Percentiles rank a stretch among this genome's conserved stretches.
These are phyloP conservation scores for Anabacerthia variegaticeps DNA, from an alignment of 2,797 vertebrate genomes.

Conservation along the genomic window DNA sequence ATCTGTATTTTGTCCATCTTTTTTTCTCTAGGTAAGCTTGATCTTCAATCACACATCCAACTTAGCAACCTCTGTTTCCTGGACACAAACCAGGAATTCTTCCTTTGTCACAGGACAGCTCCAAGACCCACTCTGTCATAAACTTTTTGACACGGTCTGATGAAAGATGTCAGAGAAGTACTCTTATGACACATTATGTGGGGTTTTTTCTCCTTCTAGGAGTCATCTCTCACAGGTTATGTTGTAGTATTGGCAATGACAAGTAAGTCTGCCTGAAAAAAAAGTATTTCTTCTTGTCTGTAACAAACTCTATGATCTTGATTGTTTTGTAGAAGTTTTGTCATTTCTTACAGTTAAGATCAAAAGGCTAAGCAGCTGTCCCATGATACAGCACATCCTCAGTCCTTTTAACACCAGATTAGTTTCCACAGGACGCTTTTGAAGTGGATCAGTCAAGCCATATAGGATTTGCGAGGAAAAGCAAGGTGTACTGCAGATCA, in stretches of 20 bases:
- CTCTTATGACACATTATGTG: rapidly evolving
- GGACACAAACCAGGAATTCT: background rate
- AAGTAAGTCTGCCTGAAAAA: background rate
- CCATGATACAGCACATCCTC: background rate
- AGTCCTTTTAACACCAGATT: background rate
- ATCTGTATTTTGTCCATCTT: background rate
- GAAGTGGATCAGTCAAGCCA: background rate
- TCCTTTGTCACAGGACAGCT: background rate
- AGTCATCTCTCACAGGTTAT: background rate
- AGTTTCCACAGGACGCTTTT: background rate
- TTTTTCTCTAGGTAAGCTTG: background rate
- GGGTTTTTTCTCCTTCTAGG: background rate
- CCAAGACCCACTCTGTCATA: background rate
- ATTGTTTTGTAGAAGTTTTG: background rate
- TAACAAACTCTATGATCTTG: background rate
- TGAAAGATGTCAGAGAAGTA: background rate
- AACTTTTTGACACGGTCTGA: background rate
- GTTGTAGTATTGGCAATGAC: background rate
- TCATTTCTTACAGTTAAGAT: background rate
- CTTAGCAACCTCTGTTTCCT: background rate
- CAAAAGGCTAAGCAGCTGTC: background rate
- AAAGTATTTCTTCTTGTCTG: background rate
- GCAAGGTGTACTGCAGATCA: background rate
- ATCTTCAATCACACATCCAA: background rate
- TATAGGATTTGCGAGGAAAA: background rate